Conservation (phyloP, 1,140 invertebrate genomes). For the Drosophila equinoxialis region DNA sequence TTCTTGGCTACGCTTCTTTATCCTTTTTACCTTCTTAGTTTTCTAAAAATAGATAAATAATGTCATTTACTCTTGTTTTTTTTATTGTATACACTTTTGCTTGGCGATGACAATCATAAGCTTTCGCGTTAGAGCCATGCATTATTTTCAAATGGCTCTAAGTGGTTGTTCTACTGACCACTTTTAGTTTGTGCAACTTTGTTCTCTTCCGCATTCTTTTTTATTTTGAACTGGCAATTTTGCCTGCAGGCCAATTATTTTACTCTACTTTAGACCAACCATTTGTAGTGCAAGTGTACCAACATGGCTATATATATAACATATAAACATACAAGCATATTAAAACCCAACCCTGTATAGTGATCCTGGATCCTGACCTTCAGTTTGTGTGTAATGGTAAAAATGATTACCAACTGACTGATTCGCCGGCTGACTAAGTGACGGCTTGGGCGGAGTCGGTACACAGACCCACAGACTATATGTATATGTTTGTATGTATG, state of each 20-base stretch:
- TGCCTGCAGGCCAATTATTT: slow-evolving; percentile 12
- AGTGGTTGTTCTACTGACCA: slow-evolving; percentile 6
- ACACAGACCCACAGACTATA: slow-evolving; percentile 12
- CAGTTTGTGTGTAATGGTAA: neutral
- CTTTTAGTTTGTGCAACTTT: slow-evolving; percentile 14
- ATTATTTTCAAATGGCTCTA: slow-evolving; percentile 4
- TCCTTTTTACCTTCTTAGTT: neutral
- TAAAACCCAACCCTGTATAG: slow-evolving; percentile 26
- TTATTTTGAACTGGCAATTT: neutral
- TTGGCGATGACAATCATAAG: slow-evolving; percentile 6
- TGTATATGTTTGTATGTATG: slow-evolving; percentile 3
- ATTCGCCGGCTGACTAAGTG: slow-evolving; percentile 14
- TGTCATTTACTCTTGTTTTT: neutral
- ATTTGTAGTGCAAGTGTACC: neutral
- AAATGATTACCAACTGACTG: slow-evolving; percentile 1
- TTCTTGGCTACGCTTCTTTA: neutral
- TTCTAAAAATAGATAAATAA: slow-evolving; percentile 8
- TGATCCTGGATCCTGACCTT: slow-evolving; percentile 27
- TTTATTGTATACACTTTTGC: neutral
- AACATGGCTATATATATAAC: neutral
- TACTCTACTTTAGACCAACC: slow-evolving; percentile 20
- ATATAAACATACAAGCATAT: neutral
- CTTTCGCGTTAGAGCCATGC: neutral
- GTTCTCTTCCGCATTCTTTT: neutral
- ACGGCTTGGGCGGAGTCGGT: slow-evolving; percentile 50